Evolutionary conservation across 2,888 invertebrate species (phyloP).

Genomic region (Cosmopolites sordidus): DNA sequence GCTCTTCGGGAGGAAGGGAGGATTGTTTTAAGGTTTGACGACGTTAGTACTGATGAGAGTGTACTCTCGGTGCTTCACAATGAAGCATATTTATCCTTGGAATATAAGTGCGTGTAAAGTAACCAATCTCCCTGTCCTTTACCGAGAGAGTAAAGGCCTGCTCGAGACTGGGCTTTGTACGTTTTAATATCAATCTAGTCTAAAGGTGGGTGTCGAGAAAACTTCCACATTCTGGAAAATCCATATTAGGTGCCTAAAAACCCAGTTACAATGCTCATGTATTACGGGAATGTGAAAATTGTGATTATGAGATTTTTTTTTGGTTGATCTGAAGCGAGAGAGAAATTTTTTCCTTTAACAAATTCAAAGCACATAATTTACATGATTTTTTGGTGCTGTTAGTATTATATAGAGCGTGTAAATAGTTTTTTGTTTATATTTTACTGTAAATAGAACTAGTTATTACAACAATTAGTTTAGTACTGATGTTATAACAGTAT

Average conservation of each 20-base stretch:
- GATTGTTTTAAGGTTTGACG: conserved; percentile 59
- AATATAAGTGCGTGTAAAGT: neutral
- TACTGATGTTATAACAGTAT: neutral
- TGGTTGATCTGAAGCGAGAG: neutral
- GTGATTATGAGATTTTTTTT: neutral
- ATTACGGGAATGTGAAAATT: neutral
- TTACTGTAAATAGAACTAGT: neutral
- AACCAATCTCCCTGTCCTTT: neutral
- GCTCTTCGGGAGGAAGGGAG: conserved; percentile 81
- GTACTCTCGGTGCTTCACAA: neutral
- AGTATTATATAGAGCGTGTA: neutral
- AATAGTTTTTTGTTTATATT: neutral
- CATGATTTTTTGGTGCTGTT: neutral
- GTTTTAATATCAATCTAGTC: neutral
- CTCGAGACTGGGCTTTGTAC: too few species aligned
- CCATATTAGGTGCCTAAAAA: too few species aligned
- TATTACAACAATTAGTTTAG: neutral
- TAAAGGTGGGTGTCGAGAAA: too few species aligned
- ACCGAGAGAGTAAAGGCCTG: too few species aligned
- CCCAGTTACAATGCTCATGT: neutral
- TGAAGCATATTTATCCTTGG: neutral
- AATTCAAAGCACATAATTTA: neutral
- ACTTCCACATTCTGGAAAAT: too few species aligned
- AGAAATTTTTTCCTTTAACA: too few species aligned
- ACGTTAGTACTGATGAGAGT: too few species aligned